phyloP scores from a whole-genome alignment of 2,888 invertebrate species.

The Nasonia oneida region DNA sequence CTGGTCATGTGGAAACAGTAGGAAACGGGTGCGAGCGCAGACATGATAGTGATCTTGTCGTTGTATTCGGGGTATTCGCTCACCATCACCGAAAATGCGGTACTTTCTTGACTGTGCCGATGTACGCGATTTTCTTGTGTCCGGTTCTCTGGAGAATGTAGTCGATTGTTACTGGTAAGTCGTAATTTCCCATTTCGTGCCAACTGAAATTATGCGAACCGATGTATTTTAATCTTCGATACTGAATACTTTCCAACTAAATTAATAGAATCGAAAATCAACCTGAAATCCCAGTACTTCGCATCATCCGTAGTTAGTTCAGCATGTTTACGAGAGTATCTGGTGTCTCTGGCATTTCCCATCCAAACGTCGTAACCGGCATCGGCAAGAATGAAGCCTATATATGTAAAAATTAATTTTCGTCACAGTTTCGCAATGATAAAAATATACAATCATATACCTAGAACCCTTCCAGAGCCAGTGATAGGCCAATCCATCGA shows the following conservation, averaged over 20 bases:
- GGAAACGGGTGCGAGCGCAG: constrained; percentile 86
- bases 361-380: too few species aligned
- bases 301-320: too few species aligned
- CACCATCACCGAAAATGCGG: constrained; percentile 85
- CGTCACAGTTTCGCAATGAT: too few species aligned
- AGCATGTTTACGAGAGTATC: too few species aligned
- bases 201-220: constrained; percentile 81
- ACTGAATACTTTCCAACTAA: background rate
- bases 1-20: constrained; percentile 82
- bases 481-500: too few species aligned
- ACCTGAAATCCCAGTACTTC: constrained; percentile 77
- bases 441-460: too few species aligned
- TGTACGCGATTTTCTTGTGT: constrained; percentile 84
- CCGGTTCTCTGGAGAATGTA: constrained; percentile 83
- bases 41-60: constrained; percentile 84
- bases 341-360: too few species aligned
- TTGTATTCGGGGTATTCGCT: constrained; percentile 85
- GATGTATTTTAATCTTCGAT: background rate
- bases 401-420: too few species aligned
- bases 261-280: background rate
- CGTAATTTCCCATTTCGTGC: constrained; percentile 90
- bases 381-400: too few species aligned
- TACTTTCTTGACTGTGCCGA: constrained; percentile 92
- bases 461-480: too few species aligned
- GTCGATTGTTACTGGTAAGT: constrained; percentile 91